Evolutionary conservation across 2,113 vertebrate genomes (phyloP).

Genomic region (Vidua chalybeata): DNA sequence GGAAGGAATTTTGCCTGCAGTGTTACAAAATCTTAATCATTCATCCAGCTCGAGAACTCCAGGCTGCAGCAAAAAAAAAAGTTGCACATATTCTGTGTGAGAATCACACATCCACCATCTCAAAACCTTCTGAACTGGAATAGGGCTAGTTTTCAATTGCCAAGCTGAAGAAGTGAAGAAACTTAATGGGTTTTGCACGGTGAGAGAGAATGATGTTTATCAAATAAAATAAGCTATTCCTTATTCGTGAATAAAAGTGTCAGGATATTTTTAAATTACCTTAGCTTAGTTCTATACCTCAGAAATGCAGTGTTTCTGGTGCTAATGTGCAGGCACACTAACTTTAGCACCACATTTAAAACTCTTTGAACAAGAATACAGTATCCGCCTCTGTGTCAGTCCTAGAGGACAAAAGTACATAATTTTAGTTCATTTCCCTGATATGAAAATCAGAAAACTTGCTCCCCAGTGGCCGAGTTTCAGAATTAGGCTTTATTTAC

Average conservation of each 20-base stretch:
- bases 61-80: neutral
- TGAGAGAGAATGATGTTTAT: neutral
- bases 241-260: neutral
- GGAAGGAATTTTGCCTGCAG: constrained; percentile 26
- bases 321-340: neutral
- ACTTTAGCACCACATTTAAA: neutral
- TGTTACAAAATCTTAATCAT: neutral
- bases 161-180: neutral
- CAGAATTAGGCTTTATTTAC: neutral
- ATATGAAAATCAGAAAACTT: neutral
- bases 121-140: neutral
- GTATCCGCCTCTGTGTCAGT: neutral
- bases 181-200: accelerated
- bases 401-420: neutral
- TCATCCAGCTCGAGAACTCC: neutral
- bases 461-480: neutral
- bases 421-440: neutral
- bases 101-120: constrained; percentile 1
- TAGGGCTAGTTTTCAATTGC: neutral
- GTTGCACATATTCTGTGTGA: neutral
- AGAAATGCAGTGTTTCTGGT: neutral
- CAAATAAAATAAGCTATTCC: neutral
- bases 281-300: neutral
- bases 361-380: neutral
- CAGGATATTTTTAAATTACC: neutral